Conservation (phyloP, 92 coral and sea anemone genomes). For the Muricea muricata region DNA sequence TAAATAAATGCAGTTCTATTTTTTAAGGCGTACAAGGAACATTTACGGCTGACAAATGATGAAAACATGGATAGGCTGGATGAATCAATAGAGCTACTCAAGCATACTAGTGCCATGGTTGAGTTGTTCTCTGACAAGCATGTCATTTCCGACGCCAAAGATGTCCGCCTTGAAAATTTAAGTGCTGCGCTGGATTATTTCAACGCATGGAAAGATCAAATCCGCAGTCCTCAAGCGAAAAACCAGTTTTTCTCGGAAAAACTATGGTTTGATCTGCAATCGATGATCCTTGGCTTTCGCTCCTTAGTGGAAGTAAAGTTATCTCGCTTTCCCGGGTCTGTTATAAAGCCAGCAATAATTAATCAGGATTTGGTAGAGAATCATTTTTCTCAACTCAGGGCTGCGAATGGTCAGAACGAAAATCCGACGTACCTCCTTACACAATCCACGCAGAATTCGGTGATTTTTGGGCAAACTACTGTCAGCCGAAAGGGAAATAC, state of each 20-base stretch:
- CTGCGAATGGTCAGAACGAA: background rate
- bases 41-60: slow-evolving; percentile 19
- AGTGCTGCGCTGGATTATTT: slow-evolving; percentile 8
- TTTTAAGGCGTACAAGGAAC: slow-evolving; percentile 46
- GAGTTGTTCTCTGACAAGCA: slow-evolving; percentile 43
- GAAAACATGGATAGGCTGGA: background rate
- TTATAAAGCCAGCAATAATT: slow-evolving; percentile 1
- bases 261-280: slow-evolving; percentile 4
- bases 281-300: background rate
- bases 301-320: background rate
- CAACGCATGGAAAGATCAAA: slow-evolving; percentile 46
- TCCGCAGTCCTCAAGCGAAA: background rate
- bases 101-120: slow-evolving; percentile 31
- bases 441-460: background rate
- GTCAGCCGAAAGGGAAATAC: background rate
- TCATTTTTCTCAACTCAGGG: background rate
- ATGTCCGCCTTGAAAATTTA: slow-evolving; percentile 1
- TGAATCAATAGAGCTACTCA: slow-evolving; percentile 33
- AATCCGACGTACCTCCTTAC: background rate
- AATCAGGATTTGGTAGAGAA: background rate
- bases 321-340: background rate
- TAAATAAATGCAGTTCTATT: background rate
- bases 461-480: background rate
- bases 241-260: background rate
- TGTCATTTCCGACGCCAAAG: background rate